Evolutionary conservation across 2,113 vertebrate genomes (phyloP).

Genomic region (Microtus pennsylvanicus): DNA sequence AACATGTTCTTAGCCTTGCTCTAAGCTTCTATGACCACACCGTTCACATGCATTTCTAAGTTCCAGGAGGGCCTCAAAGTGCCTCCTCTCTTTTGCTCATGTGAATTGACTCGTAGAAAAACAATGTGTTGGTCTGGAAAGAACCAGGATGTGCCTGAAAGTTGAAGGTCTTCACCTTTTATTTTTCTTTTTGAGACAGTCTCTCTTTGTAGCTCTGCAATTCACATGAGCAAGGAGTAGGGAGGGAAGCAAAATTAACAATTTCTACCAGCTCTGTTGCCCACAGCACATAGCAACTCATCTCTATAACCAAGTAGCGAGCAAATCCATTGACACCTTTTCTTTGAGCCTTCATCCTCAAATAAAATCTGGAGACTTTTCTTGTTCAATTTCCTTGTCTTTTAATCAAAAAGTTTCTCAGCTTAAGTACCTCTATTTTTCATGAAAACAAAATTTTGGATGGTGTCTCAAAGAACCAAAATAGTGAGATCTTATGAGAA

Average conservation of each 20-base stretch:
- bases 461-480: conserved; percentile 43
- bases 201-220: neutral
- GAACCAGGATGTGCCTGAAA: neutral
- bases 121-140: neutral
- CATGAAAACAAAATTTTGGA: conserved; percentile 45
- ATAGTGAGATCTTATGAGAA: conserved; percentile 2
- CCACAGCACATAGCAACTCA: neutral
- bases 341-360: neutral
- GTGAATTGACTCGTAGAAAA: neutral
- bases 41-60: neutral
- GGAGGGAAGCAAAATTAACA: neutral
- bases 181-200: neutral
- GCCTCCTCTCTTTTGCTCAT: neutral
- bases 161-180: neutral
- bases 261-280: neutral
- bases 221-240: neutral
- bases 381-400: conserved; percentile 29
- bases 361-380: conserved; percentile 18
- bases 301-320: neutral
- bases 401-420: neutral
- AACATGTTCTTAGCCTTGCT: neutral
- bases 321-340: conserved; percentile 11
- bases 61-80: neutral
- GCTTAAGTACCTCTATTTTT: neutral
- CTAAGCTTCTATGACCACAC: neutral